Evolutionary conservation across 2,888 invertebrate species (phyloP), one percentile per base, ranked within the genome.

Genomic region (Nematopogon swammerdamellus): DNA sequence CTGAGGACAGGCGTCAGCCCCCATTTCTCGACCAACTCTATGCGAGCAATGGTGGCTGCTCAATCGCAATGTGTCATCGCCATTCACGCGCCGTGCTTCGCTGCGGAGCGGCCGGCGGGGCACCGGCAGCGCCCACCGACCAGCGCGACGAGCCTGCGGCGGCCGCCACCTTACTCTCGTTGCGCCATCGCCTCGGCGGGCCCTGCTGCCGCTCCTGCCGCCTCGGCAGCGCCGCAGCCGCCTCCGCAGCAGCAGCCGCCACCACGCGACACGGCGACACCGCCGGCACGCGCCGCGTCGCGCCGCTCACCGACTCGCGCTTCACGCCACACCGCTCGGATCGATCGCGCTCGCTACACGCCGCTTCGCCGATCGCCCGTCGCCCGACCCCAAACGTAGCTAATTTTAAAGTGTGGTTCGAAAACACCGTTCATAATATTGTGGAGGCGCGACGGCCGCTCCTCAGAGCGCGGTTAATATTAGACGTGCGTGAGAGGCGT

Each of bases 1-100:
- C 90, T 89, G 87, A 93, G 91, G 89, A 93, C 92, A 88, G 94
- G 94, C 88, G 93, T 93, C 85, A 94, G 91, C 90, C 94, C 94
- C 94, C 94, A 94, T 92, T 92, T 91, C 86, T 94, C 93, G 84
- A 92, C 88, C 85, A 93, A 92, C 88, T 93, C 93, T 89, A 94
- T 91, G 86, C 92, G 93, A 88, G 94, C 92, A 95, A 94, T 94
- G 91, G 89, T 91, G 91, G 85, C 86, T 85, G 85, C 82, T 84
- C 85, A 83, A 70, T 59, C 62, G 68, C 70, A 72, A 72, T 70
- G 63, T 69, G 70, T 73, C 76, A 76, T 75, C 72, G 72, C 52
- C 42, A 47, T 48, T 48, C 45, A 29, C 46, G 36, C 36, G 36
- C 11, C 36, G 36, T 25, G n/a, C n/a, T n/a, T n/a, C n/a, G n/a